Conservation (phyloP, 2,888 invertebrate species). For the Oegoconia quadripuncta region DNA sequence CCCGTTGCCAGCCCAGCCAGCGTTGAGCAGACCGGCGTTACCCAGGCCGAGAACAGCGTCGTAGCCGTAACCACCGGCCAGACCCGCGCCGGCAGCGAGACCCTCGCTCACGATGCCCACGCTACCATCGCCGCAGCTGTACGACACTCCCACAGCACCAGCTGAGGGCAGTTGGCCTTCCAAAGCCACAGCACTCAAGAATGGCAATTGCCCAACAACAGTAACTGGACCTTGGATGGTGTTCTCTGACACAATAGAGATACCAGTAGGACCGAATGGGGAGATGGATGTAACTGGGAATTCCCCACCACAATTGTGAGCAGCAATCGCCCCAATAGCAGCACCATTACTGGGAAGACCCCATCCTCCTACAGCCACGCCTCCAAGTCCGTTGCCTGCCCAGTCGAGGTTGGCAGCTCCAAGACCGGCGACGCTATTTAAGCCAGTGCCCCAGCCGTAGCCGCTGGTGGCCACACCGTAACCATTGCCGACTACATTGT, state of each 20-base stretch:
- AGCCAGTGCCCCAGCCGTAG: conserved; percentile 2
- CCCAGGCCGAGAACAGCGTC: neutral
- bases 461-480: too few relatives aligned
- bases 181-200: conserved; percentile 29
- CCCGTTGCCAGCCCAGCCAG: too few relatives aligned
- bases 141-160: conserved; percentile 39
- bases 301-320: conserved; percentile 28
- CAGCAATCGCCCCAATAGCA: conserved; percentile 6
- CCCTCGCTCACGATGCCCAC: conserved; percentile 36
- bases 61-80: neutral
- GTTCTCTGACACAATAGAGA: conserved; percentile 32
- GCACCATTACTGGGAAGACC: conserved; percentile 1
- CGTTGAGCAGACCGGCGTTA: too few relatives aligned
- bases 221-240: conserved; percentile 28
- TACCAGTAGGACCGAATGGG: conserved; percentile 37
- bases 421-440: neutral
- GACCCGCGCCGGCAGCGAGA: conserved; percentile 5
- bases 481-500: too few relatives aligned
- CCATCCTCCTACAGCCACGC: too few relatives aligned
- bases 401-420: neutral
- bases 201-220: conserved; percentile 29
- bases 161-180: conserved; percentile 31
- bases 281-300: conserved; percentile 31
- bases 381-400: too few relatives aligned
- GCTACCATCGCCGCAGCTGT: conserved; percentile 40